These are phyloP conservation scores for Sceloporus undulatus DNA, from an alignment of 2,113 vertebrate species.

Conservation along the genomic window DNA sequence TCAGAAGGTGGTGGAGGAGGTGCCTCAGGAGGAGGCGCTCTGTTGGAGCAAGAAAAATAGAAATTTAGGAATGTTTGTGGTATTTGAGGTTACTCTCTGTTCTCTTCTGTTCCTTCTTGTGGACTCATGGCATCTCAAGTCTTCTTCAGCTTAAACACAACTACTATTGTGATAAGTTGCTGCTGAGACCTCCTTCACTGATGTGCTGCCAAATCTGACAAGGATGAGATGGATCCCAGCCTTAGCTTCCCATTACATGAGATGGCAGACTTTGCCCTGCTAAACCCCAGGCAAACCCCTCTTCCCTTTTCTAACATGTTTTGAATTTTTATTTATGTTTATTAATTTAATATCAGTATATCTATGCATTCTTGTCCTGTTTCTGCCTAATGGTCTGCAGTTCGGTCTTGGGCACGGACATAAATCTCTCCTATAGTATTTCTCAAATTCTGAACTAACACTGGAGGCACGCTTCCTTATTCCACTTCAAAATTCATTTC, in stretches of 20 bases:
- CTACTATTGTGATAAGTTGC: not conserved
- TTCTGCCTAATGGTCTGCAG: not conserved
- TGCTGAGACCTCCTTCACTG: not conserved
- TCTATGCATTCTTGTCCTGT: not conserved
- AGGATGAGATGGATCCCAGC: not conserved
- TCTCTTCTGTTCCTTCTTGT: not conserved
- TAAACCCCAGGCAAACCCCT: not conserved
- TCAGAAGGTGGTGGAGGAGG: rapidly evolving
- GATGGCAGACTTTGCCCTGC: not conserved
- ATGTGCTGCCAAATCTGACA: not conserved
- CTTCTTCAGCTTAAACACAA: not conserved
- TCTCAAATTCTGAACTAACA: not conserved
- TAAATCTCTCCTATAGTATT: not conserved
- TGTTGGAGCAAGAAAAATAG: not conserved
- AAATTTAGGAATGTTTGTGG: not conserved
- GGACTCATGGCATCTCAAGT: not conserved
- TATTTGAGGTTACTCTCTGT: not conserved
- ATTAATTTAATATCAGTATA: no score
- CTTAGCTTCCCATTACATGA: not conserved
- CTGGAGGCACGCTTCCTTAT: not conserved
- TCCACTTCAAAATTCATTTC: not conserved
- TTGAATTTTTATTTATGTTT: not conserved
- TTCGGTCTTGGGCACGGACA: not conserved
- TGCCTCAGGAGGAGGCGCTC: not conserved
- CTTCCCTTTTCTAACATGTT: not conserved